phyloP scores from a whole-genome alignment of 2,888 invertebrate species.

The Phyllotreta striolata region DNA sequence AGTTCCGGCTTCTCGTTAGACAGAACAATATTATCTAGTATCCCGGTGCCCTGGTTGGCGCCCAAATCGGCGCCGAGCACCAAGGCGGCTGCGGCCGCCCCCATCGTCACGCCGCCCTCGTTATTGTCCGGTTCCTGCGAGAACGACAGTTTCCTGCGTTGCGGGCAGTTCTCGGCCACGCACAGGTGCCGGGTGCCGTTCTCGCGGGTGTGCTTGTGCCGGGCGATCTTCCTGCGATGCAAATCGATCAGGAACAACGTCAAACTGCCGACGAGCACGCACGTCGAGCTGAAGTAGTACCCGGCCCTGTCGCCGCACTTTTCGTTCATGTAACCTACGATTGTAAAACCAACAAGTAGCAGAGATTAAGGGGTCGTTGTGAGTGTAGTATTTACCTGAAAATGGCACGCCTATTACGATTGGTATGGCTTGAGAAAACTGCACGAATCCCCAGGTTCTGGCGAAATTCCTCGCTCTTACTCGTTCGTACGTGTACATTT shows the following conservation, averaged over 20 bases:
- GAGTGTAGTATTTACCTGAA: conserved; percentile 66
- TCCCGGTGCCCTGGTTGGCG: conserved; percentile 57
- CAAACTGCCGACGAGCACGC: conserved; percentile 78
- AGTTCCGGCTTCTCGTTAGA: conserved; percentile 73
- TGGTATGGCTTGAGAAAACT: conserved; percentile 86
- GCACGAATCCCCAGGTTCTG: conserved; percentile 88
- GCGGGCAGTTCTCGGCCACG: conserved; percentile 66
- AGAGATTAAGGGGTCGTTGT: neutral
- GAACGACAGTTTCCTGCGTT: conserved; percentile 66
- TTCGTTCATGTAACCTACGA: conserved; percentile 80
- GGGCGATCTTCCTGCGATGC: conserved; percentile 74
- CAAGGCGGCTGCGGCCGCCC: conserved; percentile 65
- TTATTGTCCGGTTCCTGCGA: conserved; percentile 68
- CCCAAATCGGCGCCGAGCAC: conserved; percentile 64
- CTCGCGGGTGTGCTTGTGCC: conserved; percentile 73
- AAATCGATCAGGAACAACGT: conserved; percentile 83
- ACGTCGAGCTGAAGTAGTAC: conserved; percentile 84
- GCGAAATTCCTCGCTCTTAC: conserved; percentile 87
- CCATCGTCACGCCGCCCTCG: conserved; percentile 61
- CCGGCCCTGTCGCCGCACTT: conserved; percentile 80
- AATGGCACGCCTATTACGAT: conserved; percentile 85
- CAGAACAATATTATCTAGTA: conserved; percentile 62
- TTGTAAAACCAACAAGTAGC: neutral
- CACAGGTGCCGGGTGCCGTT: conserved; percentile 68
- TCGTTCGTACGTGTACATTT: conserved; percentile 89